phyloP scores from a whole-genome alignment of 2,113 vertebrate species.

The Tautogolabrus adspersus region DNA sequence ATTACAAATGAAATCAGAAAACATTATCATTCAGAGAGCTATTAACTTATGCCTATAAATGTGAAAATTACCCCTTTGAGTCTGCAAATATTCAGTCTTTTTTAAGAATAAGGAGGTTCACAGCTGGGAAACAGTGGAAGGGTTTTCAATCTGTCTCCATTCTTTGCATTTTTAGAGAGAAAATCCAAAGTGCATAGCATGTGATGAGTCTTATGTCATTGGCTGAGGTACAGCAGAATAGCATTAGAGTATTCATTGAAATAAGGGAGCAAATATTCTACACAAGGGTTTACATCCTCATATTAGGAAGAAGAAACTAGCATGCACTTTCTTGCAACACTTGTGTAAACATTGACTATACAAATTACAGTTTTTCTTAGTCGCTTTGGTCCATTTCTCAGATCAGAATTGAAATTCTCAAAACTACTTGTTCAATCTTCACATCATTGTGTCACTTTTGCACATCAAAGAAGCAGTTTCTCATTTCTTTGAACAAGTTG shows the following conservation, averaged over 20 bases:
- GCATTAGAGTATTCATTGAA: background rate
- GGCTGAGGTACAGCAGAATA: constrained; percentile 12
- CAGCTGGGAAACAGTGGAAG: background rate
- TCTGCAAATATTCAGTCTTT: background rate
- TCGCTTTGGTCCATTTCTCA: too few species aligned
- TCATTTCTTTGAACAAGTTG: too few species aligned
- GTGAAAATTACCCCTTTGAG: background rate
- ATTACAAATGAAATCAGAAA: background rate
- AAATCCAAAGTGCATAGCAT: constrained; percentile 1
- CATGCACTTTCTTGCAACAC: background rate
- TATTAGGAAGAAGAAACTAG: constrained; percentile 3
- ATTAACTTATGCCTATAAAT: too few species aligned
- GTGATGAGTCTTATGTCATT: background rate
- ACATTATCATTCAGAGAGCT: too few species aligned
- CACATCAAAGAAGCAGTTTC: too few species aligned
- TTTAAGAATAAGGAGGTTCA: background rate
- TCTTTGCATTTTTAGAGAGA: constrained; percentile 1
- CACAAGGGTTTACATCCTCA: background rate
- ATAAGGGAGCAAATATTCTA: background rate
- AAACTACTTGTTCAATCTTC: too few species aligned
- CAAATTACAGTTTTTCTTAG: too few species aligned
- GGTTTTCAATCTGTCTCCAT: constrained; percentile 6
- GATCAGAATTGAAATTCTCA: too few species aligned
- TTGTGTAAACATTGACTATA: background rate
- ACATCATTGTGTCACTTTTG: too few species aligned